Evolutionary conservation across 2,797 vertebrate species (phyloP).

Genomic region (Rhodeus uyekii): DNA sequence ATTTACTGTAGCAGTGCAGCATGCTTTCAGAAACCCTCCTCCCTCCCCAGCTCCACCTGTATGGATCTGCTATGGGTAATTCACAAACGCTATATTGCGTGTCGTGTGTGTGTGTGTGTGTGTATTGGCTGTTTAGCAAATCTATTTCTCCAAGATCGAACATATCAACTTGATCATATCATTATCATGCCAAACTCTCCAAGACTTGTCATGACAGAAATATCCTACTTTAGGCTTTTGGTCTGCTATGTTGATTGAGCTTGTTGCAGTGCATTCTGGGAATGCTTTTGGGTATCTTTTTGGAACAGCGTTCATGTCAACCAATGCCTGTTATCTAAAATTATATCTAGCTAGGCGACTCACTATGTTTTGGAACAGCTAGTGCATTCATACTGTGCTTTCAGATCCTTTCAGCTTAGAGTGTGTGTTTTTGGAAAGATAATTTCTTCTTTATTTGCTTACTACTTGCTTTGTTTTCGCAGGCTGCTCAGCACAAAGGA

Average conservation of each 20-base stretch:
- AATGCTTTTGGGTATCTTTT: neutral
- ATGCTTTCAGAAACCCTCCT: neutral
- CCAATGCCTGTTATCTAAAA: neutral
- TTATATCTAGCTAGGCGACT: neutral
- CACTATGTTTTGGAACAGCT: neutral
- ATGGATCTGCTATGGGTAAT: neutral
- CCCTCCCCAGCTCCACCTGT: neutral
- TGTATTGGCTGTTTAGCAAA: neutral
- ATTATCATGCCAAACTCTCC: neutral
- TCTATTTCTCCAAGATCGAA: neutral
- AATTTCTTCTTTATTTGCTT: neutral
- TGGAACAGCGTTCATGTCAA: neutral
- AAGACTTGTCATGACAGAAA: neutral
- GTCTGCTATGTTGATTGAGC: neutral
- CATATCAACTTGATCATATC: neutral
- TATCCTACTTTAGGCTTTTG: neutral
- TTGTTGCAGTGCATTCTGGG: neutral
- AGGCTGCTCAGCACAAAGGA: slow-evolving; percentile 17
- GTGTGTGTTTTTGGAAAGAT: neutral
- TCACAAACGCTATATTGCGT: neutral
- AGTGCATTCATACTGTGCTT: neutral
- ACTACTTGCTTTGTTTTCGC: slow-evolving; percentile 16
- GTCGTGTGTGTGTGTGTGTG: neutral
- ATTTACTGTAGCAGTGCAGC: neutral
- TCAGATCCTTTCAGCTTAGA: neutral